Evolutionary conservation across 2,113 vertebrate species (phyloP), one percentile per base, ranked within the genome.

Genomic region (Tragelaphus scriptus): DNA sequence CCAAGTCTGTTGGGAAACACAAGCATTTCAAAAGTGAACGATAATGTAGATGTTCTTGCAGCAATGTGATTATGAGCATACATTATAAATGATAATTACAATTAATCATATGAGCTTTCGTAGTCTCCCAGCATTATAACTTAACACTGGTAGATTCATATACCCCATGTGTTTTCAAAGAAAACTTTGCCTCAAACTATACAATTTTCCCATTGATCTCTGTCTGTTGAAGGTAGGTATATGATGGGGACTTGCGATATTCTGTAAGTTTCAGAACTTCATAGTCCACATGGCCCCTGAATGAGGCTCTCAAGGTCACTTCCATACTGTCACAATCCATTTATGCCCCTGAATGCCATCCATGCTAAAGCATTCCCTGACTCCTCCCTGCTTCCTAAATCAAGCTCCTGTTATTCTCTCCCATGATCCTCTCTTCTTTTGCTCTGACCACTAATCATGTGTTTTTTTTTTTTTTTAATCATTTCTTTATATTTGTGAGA

Each of bases 1-100:
- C 90, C 75, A 94, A 93, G 44, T 92, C 95, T 96, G 84, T 28
- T 95, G 97, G 96, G 97, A 97, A 95, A 97, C 90, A 77, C 75
- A 85, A 86, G 87, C 88, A 86, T 96, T 97, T 95, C 88, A 81
- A 96, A 97, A 95, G 90, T 96, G 96, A 97, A 97, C 97, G 85
- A 97, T 97, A 97, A 97, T 91, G 87, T 96, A 97, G 87, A 94
- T 84, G 75, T 95, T 92, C 97, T 94, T 95, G 95, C 90, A 96
- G 96, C 84, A 88, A 88, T 95, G 61, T 94, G 94, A 98, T 96
- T 95, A 97, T 88, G 91, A 95, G 79, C 97, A 88, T 93, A 95
- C 87, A 97, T 97, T 97, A 92, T 96, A 96, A 96, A 97, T 95
- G 95, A 95, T 96, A 90, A 97, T 97, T 97, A 96, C 85, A 94